phyloP scores from a whole-genome alignment of 2,888 invertebrate genomes.

The Endomychus coccineus region DNA sequence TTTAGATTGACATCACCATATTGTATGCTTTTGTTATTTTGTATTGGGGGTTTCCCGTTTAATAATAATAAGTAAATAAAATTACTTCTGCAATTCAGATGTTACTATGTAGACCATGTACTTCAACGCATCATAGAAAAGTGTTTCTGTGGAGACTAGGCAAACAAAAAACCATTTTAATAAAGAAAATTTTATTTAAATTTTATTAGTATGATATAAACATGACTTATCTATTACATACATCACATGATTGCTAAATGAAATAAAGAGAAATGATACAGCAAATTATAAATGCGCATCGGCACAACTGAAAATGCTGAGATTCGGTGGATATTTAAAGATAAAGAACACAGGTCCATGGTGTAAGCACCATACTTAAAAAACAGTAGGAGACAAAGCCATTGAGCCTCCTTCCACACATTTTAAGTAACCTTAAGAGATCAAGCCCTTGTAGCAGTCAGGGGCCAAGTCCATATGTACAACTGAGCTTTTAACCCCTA shows the following conservation, averaged over 20 bases:
- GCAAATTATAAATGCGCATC: constrained; percentile 20
- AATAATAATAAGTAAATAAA: no score
- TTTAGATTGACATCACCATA: no score
- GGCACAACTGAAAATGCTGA: constrained; percentile 13
- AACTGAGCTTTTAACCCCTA: constrained; percentile 23
- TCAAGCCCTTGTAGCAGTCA: constrained; percentile 37
- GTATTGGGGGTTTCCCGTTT: no score
- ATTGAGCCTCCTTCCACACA: constrained; percentile 12
- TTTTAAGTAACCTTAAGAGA: constrained; percentile 33
- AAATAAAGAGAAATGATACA: constrained; percentile 25
- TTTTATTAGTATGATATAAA: constrained; percentile 41
- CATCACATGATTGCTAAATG: constrained; percentile 43
- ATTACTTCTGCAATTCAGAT: no score
- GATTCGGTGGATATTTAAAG: constrained; percentile 14
- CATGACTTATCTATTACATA: constrained; percentile 42
- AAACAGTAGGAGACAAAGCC: constrained; percentile 12
- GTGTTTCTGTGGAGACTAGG: no score
- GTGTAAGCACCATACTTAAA: constrained; percentile 12
- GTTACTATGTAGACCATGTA: no score
- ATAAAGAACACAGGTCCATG: constrained; percentile 24
- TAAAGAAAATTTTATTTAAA: constrained; percentile 41
- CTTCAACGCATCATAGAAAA: no score
- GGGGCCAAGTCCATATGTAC: constrained; percentile 32
- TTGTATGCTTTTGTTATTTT: no score
- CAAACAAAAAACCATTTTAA: constrained; percentile 10